Base-by-base conservation (phyloP, 1,140 invertebrate genomes). In the Hypsibius dujardini region DNA sequence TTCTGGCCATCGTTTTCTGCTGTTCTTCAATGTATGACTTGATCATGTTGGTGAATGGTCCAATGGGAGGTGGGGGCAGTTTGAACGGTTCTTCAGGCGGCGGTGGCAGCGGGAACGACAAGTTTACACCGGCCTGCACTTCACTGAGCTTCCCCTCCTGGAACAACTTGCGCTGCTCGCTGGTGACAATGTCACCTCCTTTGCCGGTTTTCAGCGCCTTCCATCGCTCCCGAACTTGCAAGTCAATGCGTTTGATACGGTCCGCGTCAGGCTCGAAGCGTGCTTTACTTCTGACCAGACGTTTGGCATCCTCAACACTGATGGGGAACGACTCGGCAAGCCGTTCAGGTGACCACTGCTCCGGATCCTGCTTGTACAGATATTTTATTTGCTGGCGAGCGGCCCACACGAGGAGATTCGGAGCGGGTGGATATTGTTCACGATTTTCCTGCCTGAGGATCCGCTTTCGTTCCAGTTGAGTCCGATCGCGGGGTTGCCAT, bases 321-420 rank as follows among this genome's bases (percentile, higher is more conserved):
- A 86, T 84, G 59, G 89, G 90, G 82, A 91, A 93, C 77, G 87
- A 86, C 76, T 89, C 84, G 2, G 87, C 83, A 40, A 93, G 79
- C 73, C 77, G 84, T 72, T 88, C 84, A 1, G 84, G 75, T 1
- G 84, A 86, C 88, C 89, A 92, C 75, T 86, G 84, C 47, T 85
- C 79, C 12, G 88, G 85, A 79, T 89, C 81, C 15, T 80, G 80
- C 42, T 79, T 73, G 75, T 88, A 83, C 1, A 93, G 80, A 73
- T 84, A 83, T 69, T 84, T 80, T 69, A 93, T 90, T 79, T 90
- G 85, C 79, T 90, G 84, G 76, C 88, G 91, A 76, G 92, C 90
- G 73, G 84, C 83, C 82, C 86, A 90, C 1, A 88, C 89, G 71
- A 93, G 76, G n/a, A 92, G 83, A 75, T 85, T 88, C 0, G 86